Base-by-base conservation (phyloP, 2,797 vertebrate genomes). In the Monodelphis domestica region DNA sequence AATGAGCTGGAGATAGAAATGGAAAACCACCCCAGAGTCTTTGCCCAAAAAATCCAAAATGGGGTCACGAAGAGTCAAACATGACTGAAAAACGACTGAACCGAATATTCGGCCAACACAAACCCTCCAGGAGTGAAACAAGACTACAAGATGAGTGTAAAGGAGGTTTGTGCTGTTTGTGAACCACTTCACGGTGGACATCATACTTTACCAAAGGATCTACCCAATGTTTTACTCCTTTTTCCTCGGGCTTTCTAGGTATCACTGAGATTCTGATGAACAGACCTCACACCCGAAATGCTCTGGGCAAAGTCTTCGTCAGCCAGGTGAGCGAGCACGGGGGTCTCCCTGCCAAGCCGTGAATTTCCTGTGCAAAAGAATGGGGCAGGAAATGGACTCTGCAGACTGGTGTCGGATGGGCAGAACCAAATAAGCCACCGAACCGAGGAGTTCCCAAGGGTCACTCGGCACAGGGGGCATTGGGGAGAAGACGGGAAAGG, bases 241-340 rank as follows among this genome's bases (percentile, higher is more conserved):
- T 84, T 3, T 26, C n/a, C 45, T 70, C 38, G 21, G 63, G 33
- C 95, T 94, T 87, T 98, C 89, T 98, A 99, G 99, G 99, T 95
- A 99, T 99, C 95, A 98, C 98, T 89, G 99, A 99, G 98, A 99
- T 99, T 97, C 70, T 99, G 96, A 99, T 99, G 99, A 99, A 98
- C 96, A 98, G 99, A 96, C 98, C 99, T 53, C 98, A 96, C 50
- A 99, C 99, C 0, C 98, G 98, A 93, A 99, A 99, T 95, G 99
- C 99, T 94, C 97, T 99, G 96, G 99, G 99, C 54, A 98, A 98
- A 6, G 96, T 99, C 96, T 99, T 99, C 96, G 98, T 99, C 94
- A 98, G 98, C 70, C 99, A 99, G 99, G 99, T 99, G 97, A 98
- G 98, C 95, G 95, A 95, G 78, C 84, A 56, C 0, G 0, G 14